A percentile compares a stretch with the other conserved stretches of the same genome.
Conservation (phyloP, 2,797 vertebrate species). For the Chiroxiphia lanceolata region DNA sequence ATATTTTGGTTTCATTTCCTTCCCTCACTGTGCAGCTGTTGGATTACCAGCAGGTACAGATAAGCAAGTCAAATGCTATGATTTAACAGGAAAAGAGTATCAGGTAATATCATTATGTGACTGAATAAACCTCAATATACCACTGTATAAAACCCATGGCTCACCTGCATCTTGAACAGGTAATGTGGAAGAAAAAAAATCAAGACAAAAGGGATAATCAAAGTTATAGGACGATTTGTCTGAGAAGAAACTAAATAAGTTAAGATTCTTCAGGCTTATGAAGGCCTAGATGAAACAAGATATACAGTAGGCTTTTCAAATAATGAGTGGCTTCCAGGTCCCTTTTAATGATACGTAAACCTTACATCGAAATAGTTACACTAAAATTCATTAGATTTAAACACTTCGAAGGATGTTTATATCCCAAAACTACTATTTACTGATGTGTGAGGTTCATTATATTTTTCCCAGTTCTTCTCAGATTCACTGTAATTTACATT, state of each 20-base stretch:
- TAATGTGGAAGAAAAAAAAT: not conserved
- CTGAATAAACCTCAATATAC: not conserved
- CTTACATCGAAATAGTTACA: not conserved
- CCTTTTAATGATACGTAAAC: not conserved
- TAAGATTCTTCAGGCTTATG: not conserved
- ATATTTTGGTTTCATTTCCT: not conserved
- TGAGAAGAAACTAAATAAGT: not conserved
- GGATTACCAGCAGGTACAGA: not conserved
- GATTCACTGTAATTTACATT: not conserved
- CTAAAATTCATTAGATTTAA: not conserved
- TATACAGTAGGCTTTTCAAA: not conserved
- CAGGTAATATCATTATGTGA: not conserved
- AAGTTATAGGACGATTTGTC: not conserved
- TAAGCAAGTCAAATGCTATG: not conserved
- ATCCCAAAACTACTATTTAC: not conserved
- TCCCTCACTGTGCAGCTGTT: not conserved
- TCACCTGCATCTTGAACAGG: not conserved
- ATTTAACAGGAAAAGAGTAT: not conserved
- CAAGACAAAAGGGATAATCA: not conserved
- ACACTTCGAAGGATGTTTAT: not conserved
- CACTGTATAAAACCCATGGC: not conserved
- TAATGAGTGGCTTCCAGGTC: not conserved
- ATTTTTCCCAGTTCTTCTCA: not conserved
- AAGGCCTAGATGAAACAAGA: not conserved
- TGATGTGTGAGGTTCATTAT: not conserved